Percentiles rank a stretch among this genome's conserved stretches.
Conservation (phyloP, 2,797 vertebrate genomes). For the Coluber constrictor region DNA sequence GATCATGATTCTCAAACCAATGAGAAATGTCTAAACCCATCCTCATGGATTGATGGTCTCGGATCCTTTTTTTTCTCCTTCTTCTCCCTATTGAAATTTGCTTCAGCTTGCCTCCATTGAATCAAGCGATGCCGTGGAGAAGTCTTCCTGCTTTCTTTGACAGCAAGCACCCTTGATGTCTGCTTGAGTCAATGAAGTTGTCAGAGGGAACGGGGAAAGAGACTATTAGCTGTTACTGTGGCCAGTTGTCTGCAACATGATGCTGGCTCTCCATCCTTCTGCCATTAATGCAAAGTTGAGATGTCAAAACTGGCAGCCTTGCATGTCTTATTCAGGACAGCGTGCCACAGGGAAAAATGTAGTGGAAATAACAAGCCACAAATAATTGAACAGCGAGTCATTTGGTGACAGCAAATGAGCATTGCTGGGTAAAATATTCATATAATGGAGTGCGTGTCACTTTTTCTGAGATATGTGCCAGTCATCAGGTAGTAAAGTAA, state of each 20-base stretch:
- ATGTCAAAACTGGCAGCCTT: conserved; percentile 50
- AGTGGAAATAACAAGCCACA: conserved; percentile 48
- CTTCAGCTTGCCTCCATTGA: background rate
- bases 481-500: background rate
- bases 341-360: conserved; percentile 27
- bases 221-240: conserved; percentile 24
- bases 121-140: background rate
- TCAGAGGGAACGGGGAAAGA: conserved; percentile 1
- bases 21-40: background rate
- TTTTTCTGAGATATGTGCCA: conserved; percentile 8
- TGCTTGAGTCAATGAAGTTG: background rate
- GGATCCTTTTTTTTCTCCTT: background rate
- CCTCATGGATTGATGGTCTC: rapidly evolving
- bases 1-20: background rate
- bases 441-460: background rate
- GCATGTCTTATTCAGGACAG: conserved; percentile 38
- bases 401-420: conserved; percentile 9
- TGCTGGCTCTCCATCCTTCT: conserved; percentile 31
- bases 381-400: conserved; percentile 32
- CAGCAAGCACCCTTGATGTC: conserved; percentile 10
- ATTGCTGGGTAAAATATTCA: background rate
- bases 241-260: background rate
- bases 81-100: background rate
- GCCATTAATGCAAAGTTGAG: conserved; percentile 10
- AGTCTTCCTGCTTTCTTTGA: conserved; percentile 4